Base-by-base conservation (phyloP, 2,113 vertebrate genomes). In the Colistium nudipinnis region DNA sequence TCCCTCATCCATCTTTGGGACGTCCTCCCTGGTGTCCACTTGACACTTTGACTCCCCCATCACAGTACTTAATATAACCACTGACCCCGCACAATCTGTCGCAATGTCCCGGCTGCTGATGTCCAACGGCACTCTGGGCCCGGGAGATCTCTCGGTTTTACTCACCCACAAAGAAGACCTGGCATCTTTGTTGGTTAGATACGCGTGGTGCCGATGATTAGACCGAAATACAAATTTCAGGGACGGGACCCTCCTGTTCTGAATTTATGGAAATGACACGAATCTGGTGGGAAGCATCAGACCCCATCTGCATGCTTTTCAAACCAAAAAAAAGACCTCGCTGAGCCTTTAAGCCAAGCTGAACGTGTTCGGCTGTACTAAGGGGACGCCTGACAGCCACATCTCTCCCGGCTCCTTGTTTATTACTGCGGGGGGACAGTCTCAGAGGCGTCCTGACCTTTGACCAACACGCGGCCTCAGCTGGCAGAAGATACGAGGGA, bases 401-500 rank as follows among this genome's bases (percentile, higher is more conserved):
- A 45, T 39, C 47, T 55, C 19, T 27, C 35, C 20, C 33, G 27
- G 43, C 53, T 60, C 30, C 41, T 31, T 48, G 24, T 75, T 68
- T 72, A 60, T 70, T 44, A 62, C 53, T 45, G 28, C 1, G 14
- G n/a, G 41, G n/a, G 36, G n/a, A 68, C 41, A 14, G n/a, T 54
- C 63, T 62, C 22, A 0, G 20, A 55, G n/a, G 74, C 11, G 36
- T 8, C 39, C 48, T 54, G 70, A 71, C 83, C 73, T 74, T 53
- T 82, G 69, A 74, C 73, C 74, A 14, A 1, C 14, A 1, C 44
- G 2, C 7, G 22, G 14, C 25, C 54, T 74, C 65, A 10, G 55
- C 14, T 6, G 64, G 35, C 47, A 3, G 45, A 25, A 12, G 25
- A 76, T 47, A 72, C 68, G 22, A 62, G 69, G 78, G n/a, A 38